These are phyloP conservation scores for Macropodus opercularis DNA, from an alignment of 2,797 vertebrate genomes.

Conservation along the genomic window DNA sequence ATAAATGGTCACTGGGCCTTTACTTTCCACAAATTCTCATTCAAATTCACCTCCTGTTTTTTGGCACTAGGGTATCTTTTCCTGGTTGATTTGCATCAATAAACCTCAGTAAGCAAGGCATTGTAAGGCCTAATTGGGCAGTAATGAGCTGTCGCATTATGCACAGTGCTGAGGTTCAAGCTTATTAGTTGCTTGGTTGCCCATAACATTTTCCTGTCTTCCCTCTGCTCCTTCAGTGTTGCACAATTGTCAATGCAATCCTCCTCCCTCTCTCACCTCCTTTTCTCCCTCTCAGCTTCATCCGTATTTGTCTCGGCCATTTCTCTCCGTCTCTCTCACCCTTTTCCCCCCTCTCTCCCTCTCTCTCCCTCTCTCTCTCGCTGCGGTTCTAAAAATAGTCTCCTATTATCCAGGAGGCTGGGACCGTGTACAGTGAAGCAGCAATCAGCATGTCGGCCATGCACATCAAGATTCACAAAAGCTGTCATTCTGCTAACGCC, in stretches of 20 bases:
- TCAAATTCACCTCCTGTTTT: conserved; percentile 72
- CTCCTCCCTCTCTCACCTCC: conserved; percentile 49
- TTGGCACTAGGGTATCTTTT: conserved; percentile 79
- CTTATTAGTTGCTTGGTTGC: conserved; percentile 88
- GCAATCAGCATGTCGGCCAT: conserved; percentile 78
- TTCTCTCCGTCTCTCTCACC: conserved; percentile 43
- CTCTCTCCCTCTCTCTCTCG: too few relatives aligned
- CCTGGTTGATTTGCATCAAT: conserved; percentile 84
- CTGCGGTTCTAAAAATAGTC: conserved; percentile 80
- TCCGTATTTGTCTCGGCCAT: conserved; percentile 55
- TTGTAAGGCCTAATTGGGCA: conserved; percentile 85
- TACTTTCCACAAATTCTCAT: conserved; percentile 70
- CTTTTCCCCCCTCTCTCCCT: conserved; percentile 5
- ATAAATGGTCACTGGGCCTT: conserved; percentile 71
- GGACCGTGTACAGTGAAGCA: conserved; percentile 77
- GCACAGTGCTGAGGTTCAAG: conserved; percentile 84
- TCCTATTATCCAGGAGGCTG: conserved; percentile 78
- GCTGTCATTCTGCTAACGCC: conserved; percentile 67
- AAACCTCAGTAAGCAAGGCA: conserved; percentile 82
- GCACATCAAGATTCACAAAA: conserved; percentile 83
- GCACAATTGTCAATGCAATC: conserved; percentile 77
- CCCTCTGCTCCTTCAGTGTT: conserved; percentile 72
- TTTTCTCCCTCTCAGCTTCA: conserved; percentile 52
- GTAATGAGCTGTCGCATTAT: conserved; percentile 86
- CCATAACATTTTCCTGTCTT: conserved; percentile 83